Conservation (phyloP, 1,140 invertebrate species). For the Neuroterus valhalla region DNA sequence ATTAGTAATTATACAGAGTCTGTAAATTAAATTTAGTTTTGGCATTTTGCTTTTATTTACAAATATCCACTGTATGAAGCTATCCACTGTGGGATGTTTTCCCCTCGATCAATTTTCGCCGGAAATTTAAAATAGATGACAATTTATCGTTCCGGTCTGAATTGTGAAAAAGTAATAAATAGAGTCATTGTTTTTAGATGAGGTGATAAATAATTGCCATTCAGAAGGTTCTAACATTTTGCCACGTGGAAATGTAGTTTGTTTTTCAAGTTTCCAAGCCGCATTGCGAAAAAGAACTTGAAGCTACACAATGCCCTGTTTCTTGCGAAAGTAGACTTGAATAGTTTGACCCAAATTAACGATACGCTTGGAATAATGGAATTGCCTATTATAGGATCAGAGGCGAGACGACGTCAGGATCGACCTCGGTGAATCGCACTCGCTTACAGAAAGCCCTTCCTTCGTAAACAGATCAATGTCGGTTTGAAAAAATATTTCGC, state of each 20-base stretch:
- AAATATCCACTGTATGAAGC: too few relatives aligned
- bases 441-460: slow-evolving; percentile 1
- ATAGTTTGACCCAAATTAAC: slow-evolving; percentile 30
- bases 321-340: slow-evolving; percentile 17
- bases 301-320: neutral
- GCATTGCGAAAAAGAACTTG: neutral
- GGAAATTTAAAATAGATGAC: too few relatives aligned
- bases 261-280: neutral
- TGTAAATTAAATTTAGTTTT: too few relatives aligned
- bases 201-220: neutral
- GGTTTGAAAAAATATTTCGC: neutral
- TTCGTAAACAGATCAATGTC: slow-evolving; percentile 24
- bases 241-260: neutral
- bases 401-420: slow-evolving; percentile 29
- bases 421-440: slow-evolving; percentile 27
- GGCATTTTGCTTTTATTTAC: too few relatives aligned
- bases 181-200: too few relatives aligned
- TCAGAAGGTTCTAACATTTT: neutral
- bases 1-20: too few relatives aligned
- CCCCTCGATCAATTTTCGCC: too few relatives aligned
- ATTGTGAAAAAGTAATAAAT: too few relatives aligned
- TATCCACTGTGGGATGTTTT: too few relatives aligned
- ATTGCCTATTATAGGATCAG: slow-evolving; percentile 30
- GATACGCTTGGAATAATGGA: slow-evolving; percentile 28
- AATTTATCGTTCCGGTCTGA: too few relatives aligned